These are phyloP conservation scores for Drosophila lacertosa DNA, from an alignment of 1,140 invertebrate genomes.

Conservation along the genomic window DNA sequence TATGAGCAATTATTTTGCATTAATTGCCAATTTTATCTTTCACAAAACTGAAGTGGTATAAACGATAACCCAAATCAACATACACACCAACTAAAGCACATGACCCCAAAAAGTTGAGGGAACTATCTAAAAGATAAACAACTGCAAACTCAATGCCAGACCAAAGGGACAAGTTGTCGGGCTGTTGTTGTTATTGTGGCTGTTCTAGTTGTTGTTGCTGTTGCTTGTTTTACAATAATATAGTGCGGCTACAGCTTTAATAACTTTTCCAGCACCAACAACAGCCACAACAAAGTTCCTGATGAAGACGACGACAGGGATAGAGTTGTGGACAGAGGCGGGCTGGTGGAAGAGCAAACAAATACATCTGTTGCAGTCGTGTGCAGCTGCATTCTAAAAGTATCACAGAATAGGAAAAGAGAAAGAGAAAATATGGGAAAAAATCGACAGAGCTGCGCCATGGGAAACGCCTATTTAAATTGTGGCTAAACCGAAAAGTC, in stretches of 20 bases:
- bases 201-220: constrained; percentile 40
- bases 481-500: not conserved
- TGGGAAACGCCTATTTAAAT: constrained; percentile 5
- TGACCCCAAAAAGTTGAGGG: constrained; percentile 53
- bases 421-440: constrained; percentile 45
- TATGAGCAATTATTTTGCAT: constrained; percentile 13
- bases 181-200: constrained; percentile 30
- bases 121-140: constrained; percentile 77
- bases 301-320: constrained; percentile 50
- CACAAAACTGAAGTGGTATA: constrained; percentile 19
- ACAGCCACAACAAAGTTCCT: constrained; percentile 54
- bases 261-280: constrained; percentile 70
- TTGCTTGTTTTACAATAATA: constrained; percentile 76
- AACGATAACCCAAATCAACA: constrained; percentile 32
- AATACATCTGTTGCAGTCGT: constrained; percentile 46
- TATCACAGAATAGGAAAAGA: constrained; percentile 52
- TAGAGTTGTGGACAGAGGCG: not conserved
- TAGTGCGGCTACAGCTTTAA: constrained; percentile 78
- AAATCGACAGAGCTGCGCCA: constrained; percentile 6
- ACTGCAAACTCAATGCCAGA: constrained; percentile 20
- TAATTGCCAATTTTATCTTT: constrained; percentile 7
- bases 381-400: constrained; percentile 65
- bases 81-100: constrained; percentile 18
- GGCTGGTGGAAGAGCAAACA: constrained; percentile 17
- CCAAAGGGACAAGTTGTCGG: constrained; percentile 39